Percentiles rank a stretch among this genome's conserved stretches.
These are phyloP conservation scores for Micropoecilia bifurca DNA, from an alignment of 2,797 vertebrate species.

Conservation along the genomic window DNA sequence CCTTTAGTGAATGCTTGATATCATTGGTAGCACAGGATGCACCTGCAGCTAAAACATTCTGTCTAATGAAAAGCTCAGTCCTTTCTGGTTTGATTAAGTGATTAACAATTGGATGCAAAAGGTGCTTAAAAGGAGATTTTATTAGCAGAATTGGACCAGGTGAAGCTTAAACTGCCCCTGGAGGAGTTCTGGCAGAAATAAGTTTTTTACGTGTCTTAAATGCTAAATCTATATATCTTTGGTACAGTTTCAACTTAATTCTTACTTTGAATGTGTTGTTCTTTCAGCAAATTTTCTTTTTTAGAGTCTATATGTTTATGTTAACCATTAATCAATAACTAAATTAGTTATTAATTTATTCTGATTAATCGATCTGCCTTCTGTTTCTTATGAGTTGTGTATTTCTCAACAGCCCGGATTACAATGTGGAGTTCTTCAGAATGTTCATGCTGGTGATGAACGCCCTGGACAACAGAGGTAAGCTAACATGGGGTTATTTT, in stretches of 20 bases:
- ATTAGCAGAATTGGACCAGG: background rate
- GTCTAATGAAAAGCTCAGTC: background rate
- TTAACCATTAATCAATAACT: background rate
- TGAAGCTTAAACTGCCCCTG: background rate
- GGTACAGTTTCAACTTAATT: background rate
- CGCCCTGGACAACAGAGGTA: constrained; percentile 97
- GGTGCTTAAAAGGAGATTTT: background rate
- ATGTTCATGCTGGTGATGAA: constrained; percentile 97
- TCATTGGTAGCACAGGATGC: background rate
- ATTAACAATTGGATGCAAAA: background rate
- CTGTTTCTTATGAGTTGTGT: background rate
- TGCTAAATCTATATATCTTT: background rate
- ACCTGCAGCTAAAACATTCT: background rate
- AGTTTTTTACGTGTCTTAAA: background rate
- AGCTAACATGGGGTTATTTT: background rate
- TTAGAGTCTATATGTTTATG: background rate
- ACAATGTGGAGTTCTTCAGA: constrained; percentile 97
- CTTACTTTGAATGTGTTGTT: too few species aligned
- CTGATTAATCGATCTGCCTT: too few species aligned
- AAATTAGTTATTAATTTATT: too few species aligned
- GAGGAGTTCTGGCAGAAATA: background rate
- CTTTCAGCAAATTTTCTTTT: too few species aligned
- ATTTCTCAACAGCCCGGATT: constrained; percentile 87
- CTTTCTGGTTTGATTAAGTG: background rate
- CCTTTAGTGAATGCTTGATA: background rate